phyloP scores from a whole-genome alignment of 1,140 invertebrate species.

The Ceratitis capitata region DNA sequence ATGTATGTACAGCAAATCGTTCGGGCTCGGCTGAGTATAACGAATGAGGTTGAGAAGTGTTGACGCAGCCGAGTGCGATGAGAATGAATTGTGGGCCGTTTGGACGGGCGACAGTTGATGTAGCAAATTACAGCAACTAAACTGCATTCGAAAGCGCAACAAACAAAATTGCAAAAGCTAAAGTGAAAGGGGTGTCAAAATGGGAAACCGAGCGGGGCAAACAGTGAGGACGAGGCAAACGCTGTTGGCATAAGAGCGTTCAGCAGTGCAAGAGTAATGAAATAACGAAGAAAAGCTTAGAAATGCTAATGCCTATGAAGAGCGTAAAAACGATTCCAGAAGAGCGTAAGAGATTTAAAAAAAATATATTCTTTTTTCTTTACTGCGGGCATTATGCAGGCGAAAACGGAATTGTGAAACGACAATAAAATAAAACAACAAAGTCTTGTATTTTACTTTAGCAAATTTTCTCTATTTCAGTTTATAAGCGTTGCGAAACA shows the following conservation, averaged over 20 bases:
- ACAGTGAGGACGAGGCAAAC: not conserved
- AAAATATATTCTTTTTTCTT: not conserved
- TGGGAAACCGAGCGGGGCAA: not conserved
- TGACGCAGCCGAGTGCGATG: not conserved
- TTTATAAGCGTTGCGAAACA: not conserved
- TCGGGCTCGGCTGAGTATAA: conserved; percentile 9
- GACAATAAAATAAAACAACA: not conserved
- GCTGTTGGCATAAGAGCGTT: not conserved
- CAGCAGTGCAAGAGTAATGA: not conserved
- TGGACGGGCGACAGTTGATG: not conserved
- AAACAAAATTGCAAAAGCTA: not conserved
- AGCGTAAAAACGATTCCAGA: not conserved
- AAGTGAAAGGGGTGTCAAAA: not conserved
- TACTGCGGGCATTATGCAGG: not conserved
- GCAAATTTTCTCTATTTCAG: conserved; percentile 24
- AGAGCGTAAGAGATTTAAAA: not conserved
- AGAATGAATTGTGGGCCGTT: not conserved
- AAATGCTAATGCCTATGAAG: not conserved
- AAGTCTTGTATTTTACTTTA: conserved; percentile 2
- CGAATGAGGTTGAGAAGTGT: conserved; percentile 6
- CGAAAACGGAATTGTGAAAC: not conserved
- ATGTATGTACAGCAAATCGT: not conserved
- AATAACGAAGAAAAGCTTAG: not conserved
- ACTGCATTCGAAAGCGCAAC: not conserved
- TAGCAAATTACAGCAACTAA: not conserved